Percentiles rank a stretch among this genome's conserved stretches.
Conservation (phyloP, 2,888 invertebrate genomes). For the Asteroscopus sphinx region DNA sequence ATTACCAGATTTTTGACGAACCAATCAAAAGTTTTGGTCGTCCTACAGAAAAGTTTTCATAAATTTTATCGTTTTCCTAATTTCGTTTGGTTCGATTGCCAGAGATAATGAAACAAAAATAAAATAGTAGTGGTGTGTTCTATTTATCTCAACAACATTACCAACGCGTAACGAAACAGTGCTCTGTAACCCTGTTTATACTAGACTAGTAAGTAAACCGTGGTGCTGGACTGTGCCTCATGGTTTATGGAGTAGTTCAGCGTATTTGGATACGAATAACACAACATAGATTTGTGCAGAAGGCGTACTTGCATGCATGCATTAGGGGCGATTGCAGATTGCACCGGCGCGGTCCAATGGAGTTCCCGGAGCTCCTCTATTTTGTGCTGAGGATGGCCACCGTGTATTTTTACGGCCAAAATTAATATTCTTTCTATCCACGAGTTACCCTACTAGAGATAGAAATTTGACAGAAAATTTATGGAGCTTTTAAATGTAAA, state of each 20-base stretch:
- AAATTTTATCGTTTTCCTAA: no score
- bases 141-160: conserved; percentile 1
- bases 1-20: no score
- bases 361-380: no score
- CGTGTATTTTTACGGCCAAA: no score
- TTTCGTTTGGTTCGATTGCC: neutral
- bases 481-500: no score
- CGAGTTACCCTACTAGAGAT: no score
- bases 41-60: neutral
- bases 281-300: conserved; percentile 4
- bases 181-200: conserved; percentile 25
- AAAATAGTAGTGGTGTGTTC: neutral
- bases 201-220: conserved; percentile 28
- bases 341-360: no score
- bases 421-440: no score
- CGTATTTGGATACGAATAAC: conserved; percentile 26
- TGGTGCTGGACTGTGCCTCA: conserved; percentile 21
- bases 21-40: neutral
- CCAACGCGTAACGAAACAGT: conserved; percentile 1
- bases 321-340: no score
- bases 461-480: no score
- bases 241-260: conserved; percentile 36
- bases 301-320: conserved; percentile 1
- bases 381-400: no score
- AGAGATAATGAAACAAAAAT: neutral